Percentiles rank a stretch among this genome's conserved stretches.
Evolutionary conservation across 2,888 invertebrate genomes (phyloP).

Genomic region (Globia sparganii): DNA sequence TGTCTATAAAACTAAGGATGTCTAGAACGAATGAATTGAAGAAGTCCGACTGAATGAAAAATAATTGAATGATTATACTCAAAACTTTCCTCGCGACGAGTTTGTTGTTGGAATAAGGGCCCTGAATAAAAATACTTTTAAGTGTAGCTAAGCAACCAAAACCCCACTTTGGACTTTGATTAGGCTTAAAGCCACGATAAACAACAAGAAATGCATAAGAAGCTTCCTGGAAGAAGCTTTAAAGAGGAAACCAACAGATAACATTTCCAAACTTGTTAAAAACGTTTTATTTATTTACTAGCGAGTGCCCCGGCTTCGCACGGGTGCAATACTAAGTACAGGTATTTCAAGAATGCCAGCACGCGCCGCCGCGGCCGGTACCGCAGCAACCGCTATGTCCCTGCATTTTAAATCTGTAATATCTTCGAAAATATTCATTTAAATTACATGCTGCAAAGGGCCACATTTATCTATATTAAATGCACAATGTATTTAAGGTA

Average conservation of each 20-base stretch:
- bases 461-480: no score
- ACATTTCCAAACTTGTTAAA: slow-evolving; percentile 25
- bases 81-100: background rate
- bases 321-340: no score
- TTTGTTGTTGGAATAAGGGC: background rate
- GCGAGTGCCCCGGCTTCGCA: no score
- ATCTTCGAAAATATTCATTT: no score
- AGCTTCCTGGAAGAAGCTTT: slow-evolving; percentile 38
- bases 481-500: no score
- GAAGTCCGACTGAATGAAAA: background rate
- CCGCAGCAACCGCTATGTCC: no score
- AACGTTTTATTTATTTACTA: no score
- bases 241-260: slow-evolving; percentile 41
- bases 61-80: background rate
- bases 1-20: background rate
- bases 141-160: background rate
- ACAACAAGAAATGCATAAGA: slow-evolving; percentile 40
- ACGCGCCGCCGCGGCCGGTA: no score
- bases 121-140: background rate
- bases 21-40: slow-evolving; percentile 1
- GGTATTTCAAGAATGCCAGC: no score
- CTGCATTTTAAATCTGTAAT: no score
- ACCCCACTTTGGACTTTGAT: slow-evolving; percentile 19
- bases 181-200: slow-evolving; percentile 39
- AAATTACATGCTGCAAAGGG: no score